Base-by-base conservation (phyloP, 2,888 invertebrate genomes). In the Philonicus albiceps region DNA sequence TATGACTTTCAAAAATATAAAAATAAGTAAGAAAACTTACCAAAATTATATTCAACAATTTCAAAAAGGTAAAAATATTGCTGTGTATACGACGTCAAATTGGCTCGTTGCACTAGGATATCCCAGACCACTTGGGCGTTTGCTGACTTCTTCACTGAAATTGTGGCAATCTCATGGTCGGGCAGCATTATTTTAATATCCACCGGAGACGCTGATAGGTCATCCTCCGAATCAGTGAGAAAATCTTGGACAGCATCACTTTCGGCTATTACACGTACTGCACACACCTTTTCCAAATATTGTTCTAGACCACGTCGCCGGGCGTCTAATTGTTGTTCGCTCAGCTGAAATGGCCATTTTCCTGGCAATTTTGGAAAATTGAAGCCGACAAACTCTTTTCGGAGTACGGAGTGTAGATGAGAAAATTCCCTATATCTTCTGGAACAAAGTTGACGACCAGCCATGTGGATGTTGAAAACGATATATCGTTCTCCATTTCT, bases 391-490 rank as follows among this genome's bases (percentile, higher is more conserved):
- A 99, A 99, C 92, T 99, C 98, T 92, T 98, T 96, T 92, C 98
- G 97, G 86, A 99, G 93, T 89, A 96, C 95, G 90, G 95, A 95
- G 91, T 99, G 97, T 88, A 99, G 93, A 89, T 96, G 96, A 8
- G 98, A 95, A 92, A 99, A 99, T 93, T 99, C 99, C 87, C 98
- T 94, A 92, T 99, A 99, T 55, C 99, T 94, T 83, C 99, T 94
- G 81, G 99, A 99, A 93, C 99, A 99, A 85, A 99, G 93, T 91
- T 99, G 99, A 49, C 99, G 93, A 0, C 99, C 99, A 6, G 99
- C 99, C 99, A 99, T 99, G 93, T 99, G 98, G 88, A 99, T 98
- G 91, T 99, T 99, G 93, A 97, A 99, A 11, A 95, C 98, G 89
- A 98, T 98, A 93, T 95, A 99, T 89, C 97, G 96, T 90, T 99